A percentile compares a stretch with the other conserved stretches of the same genome.
These are phyloP conservation scores for Craniophora ligustri DNA, from an alignment of 2,888 invertebrate species.

Conservation along the genomic window DNA sequence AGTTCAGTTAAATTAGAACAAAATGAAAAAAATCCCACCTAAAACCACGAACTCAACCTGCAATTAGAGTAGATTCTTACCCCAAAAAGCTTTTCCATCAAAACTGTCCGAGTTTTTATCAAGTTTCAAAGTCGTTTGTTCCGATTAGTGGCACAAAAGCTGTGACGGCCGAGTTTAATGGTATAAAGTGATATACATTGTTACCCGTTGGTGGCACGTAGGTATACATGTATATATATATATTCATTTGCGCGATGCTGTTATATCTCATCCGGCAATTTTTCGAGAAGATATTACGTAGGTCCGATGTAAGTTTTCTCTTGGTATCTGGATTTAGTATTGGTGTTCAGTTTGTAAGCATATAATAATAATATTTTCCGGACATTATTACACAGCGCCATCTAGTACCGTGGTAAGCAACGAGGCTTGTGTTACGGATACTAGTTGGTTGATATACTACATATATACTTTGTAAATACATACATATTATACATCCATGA, in stretches of 20 bases:
- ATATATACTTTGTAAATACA: too few species aligned
- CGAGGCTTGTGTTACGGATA: too few species aligned
- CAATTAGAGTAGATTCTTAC: conserved; percentile 39
- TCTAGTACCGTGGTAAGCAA: too few species aligned
- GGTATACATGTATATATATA: conserved; percentile 42
- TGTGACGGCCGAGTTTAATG: conserved; percentile 52
- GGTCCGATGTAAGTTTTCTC: not conserved
- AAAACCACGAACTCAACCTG: conserved; percentile 11
- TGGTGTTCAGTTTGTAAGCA: too few species aligned
- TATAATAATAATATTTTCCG: too few species aligned
- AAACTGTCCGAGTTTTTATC: conserved; percentile 52
- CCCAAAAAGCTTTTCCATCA: conserved; percentile 40
- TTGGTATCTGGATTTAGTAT: too few species aligned
- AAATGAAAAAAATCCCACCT: not conserved
- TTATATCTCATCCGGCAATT: conserved; percentile 43
- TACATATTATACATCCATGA: too few species aligned
- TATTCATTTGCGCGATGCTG: conserved; percentile 53
- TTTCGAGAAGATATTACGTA: conserved; percentile 52
- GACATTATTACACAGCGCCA: too few species aligned
- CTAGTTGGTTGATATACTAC: too few species aligned
- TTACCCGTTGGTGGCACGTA: conserved; percentile 23
- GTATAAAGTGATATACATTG: conserved; percentile 57
- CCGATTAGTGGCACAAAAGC: conserved; percentile 52
- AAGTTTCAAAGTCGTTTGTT: conserved; percentile 56
- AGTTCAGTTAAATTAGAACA: too few species aligned